Evolutionary conservation across 2,888 invertebrate species (phyloP).

Genomic region (Drosophila testacea): DNA sequence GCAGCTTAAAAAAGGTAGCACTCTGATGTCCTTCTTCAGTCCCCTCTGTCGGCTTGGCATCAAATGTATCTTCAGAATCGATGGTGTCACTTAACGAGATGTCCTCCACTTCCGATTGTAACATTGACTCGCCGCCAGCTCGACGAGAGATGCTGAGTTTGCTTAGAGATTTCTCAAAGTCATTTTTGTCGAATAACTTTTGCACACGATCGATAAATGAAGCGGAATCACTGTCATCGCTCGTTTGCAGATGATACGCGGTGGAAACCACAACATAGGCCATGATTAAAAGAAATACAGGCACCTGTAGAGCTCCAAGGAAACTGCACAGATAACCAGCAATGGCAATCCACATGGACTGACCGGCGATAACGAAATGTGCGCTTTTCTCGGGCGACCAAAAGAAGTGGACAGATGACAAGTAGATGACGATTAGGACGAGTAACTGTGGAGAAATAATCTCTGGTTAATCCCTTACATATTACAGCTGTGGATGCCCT

Average conservation of each 20-base stretch:
- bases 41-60: slow-evolving; percentile 60
- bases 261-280: slow-evolving; percentile 85
- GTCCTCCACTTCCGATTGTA: slow-evolving; percentile 80
- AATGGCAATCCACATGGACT: slow-evolving; percentile 91
- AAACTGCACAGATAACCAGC: slow-evolving; percentile 91
- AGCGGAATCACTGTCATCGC: slow-evolving; percentile 64
- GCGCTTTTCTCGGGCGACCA: slow-evolving; percentile 91
- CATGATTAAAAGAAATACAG: slow-evolving; percentile 90
- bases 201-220: slow-evolving; percentile 75
- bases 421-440: slow-evolving; percentile 89
- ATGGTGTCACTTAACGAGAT: slow-evolving; percentile 81
- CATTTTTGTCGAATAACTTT: slow-evolving; percentile 79
- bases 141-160: slow-evolving; percentile 82
- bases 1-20: slow-evolving; percentile 90
- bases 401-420: slow-evolving; percentile 89
- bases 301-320: slow-evolving; percentile 91
- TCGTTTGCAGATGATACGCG: slow-evolving; percentile 83
- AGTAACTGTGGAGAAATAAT: slow-evolving; percentile 87
- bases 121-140: slow-evolving; percentile 70
- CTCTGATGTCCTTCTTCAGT: slow-evolving; percentile 86
- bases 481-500: slow-evolving; percentile 17
- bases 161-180: slow-evolving; percentile 79
- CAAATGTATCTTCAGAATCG: slow-evolving; percentile 76
- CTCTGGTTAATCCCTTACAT: background rate
- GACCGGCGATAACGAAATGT: slow-evolving; percentile 89